A percentile compares a stretch with the other conserved stretches of the same genome.
Conservation (phyloP, 1,140 invertebrate species). For the Drosophila santomea region DNA sequence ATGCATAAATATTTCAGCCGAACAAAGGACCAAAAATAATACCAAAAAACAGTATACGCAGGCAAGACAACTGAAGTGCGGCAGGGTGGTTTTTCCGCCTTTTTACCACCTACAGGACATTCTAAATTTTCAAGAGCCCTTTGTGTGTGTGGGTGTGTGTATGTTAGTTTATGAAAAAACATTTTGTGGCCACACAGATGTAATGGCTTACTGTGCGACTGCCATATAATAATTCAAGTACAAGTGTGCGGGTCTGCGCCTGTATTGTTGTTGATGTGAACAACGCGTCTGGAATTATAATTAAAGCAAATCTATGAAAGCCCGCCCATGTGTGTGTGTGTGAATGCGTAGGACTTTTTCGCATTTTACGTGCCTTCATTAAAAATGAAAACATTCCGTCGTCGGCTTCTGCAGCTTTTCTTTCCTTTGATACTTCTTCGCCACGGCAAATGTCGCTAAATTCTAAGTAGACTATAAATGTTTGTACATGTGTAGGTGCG, state of each 20-base stretch:
- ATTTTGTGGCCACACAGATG: constrained; percentile 70
- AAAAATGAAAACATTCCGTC: constrained; percentile 81
- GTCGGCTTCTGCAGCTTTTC: constrained; percentile 33
- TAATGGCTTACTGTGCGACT: constrained; percentile 42
- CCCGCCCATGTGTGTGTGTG: constrained; percentile 22
- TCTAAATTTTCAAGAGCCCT: constrained; percentile 62
- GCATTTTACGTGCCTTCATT: constrained; percentile 83
- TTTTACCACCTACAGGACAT: constrained; percentile 51
- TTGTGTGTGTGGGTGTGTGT: constrained; percentile 17
- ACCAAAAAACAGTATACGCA: constrained; percentile 32
- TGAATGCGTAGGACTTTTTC: constrained; percentile 62
- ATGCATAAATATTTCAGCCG: constrained; percentile 72
- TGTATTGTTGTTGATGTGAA: constrained; percentile 81
- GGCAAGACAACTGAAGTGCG: neutral
- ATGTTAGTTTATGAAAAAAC: constrained; percentile 69
- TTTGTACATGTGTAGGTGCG: constrained; percentile 47
- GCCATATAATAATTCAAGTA: constrained; percentile 71
- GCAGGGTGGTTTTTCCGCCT: neutral
- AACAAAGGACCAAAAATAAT: constrained; percentile 59
- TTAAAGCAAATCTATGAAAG: constrained; percentile 81
- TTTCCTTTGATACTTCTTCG: constrained; percentile 15
- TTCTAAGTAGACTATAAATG: constrained; percentile 81
- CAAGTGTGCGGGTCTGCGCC: constrained; percentile 50
- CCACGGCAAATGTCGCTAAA: constrained; percentile 56
- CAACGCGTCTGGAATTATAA: constrained; percentile 83